Percentiles rank a stretch among this genome's conserved stretches.
Conservation (phyloP, 2,888 invertebrate genomes). For the Blastobasis lacticolella region DNA sequence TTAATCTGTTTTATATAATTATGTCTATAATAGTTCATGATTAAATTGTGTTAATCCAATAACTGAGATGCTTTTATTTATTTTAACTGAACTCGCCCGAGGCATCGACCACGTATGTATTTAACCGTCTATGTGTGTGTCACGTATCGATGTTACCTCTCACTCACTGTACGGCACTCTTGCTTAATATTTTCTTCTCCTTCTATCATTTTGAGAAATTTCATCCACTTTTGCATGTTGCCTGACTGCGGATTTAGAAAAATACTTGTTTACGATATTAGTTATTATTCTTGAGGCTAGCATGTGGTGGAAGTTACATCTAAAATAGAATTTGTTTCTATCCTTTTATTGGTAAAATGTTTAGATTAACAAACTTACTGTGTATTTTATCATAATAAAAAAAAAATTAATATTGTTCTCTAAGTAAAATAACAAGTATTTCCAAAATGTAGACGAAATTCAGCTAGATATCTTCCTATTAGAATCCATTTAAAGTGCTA, state of each 20-base stretch:
- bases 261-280: too few species aligned
- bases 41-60: slow-evolving; percentile 74
- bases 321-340: too few species aligned
- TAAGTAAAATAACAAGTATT: too few species aligned
- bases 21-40: slow-evolving; percentile 68
- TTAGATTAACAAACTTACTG: too few species aligned
- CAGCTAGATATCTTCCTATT: too few species aligned
- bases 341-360: too few species aligned
- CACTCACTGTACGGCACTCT: slow-evolving; percentile 66
- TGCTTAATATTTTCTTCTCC: slow-evolving; percentile 46
- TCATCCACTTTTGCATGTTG: slow-evolving; percentile 58
- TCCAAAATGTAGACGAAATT: too few species aligned
- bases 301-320: too few species aligned
- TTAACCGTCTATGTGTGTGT: slow-evolving; percentile 68
- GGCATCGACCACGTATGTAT: slow-evolving; percentile 73
- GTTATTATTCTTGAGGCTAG: too few species aligned
- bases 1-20: slow-evolving; percentile 66
- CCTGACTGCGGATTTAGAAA: slow-evolving; percentile 28
- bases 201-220: slow-evolving; percentile 26
- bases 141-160: slow-evolving; percentile 69
- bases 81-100: slow-evolving; percentile 72
- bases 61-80: slow-evolving; percentile 73
- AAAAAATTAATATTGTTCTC: too few species aligned
- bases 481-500: too few species aligned
- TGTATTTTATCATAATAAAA: too few species aligned